A percentile compares a stretch with the other conserved stretches of the same genome.
Evolutionary conservation across 2,797 vertebrate genomes (phyloP).

Genomic region (Argya squamiceps): DNA sequence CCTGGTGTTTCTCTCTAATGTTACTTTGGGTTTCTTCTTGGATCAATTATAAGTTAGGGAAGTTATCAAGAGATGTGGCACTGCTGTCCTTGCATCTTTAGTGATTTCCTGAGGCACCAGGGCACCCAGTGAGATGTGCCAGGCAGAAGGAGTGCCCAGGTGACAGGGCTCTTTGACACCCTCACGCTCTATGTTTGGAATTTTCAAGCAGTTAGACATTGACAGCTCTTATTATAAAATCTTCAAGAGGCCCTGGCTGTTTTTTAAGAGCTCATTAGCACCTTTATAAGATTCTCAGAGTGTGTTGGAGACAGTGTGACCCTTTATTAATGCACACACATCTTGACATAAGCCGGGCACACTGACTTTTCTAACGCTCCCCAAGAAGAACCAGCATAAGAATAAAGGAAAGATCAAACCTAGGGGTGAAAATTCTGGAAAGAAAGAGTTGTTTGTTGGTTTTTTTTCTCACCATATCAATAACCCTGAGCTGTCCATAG

Average conservation of each 20-base stretch:
- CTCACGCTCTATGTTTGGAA: neutral
- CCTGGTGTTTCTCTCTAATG: neutral
- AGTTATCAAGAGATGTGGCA: neutral
- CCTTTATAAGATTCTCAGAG: neutral
- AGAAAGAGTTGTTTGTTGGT: neutral
- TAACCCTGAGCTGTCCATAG: constrained; percentile 87
- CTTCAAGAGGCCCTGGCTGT: neutral
- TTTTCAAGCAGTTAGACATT: neutral
- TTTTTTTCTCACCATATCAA: constrained; percentile 87
- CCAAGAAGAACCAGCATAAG: neutral
- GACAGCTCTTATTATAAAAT: neutral
- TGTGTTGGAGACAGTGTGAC: neutral
- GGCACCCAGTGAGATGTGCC: neutral
- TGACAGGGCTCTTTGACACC: neutral
- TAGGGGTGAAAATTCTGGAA: neutral
- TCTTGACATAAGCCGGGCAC: neutral
- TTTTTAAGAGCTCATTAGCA: neutral
- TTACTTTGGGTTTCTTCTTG: neutral
- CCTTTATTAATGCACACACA: neutral
- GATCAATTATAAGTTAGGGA: neutral
- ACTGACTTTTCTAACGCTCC: neutral
- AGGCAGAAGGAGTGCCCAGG: neutral
- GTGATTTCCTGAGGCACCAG: neutral
- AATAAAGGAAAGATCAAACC: neutral
- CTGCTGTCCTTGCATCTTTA: neutral